Base-by-base conservation (phyloP, 2,797 vertebrate species). In the Hydrocynus forskahlii region DNA sequence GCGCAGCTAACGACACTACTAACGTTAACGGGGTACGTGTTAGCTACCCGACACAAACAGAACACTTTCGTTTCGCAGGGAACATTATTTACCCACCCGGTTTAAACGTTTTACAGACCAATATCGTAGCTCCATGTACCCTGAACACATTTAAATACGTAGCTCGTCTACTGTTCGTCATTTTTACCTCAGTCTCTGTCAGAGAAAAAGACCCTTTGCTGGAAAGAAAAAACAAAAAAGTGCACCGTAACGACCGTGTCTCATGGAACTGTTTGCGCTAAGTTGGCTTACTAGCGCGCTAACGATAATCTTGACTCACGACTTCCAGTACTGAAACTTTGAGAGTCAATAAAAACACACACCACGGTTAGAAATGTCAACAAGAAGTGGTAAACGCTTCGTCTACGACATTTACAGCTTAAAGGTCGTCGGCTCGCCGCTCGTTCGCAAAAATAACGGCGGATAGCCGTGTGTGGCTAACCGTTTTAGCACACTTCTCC, bases 221-320 rank as follows among this genome's bases (percentile, higher is more conserved):
- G 13, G n/a, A 10, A 10, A 9, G 45, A 43, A 43, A 43, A 43
- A 43, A 43, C 40, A n/a, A 21, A 40, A 64, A 63, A 64, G 4
- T 38, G 35, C 50, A 2, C 5, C 13, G 54, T 38, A 68, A 68
- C 16, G 25, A 59, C 17, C 1, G 79, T 8, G 38, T 57, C 45
- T 25, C 4, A 45, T 1, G 14, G 17, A 25, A 25, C 2, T 54
- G 69, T 29, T 71, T 21, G 12, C 9, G 23, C 13, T 35, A 67
- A 80, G 60, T 80, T 68, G 50, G 66, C 7, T 38, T 17, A 63
- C 72, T 75, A 81, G 67, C 75, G 70, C 57, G 82, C 69, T 79
- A 77, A 81, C 40, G 48, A 67, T 79, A 75, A 63, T 81, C 64
- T n/a, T 55, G 12, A 59, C 66, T 52, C 35, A 52, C 72, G 72